Percentiles rank a stretch among this genome's conserved stretches.
Evolutionary conservation across 1,140 invertebrate genomes (phyloP).

Genomic region (Calycopis cecrops): DNA sequence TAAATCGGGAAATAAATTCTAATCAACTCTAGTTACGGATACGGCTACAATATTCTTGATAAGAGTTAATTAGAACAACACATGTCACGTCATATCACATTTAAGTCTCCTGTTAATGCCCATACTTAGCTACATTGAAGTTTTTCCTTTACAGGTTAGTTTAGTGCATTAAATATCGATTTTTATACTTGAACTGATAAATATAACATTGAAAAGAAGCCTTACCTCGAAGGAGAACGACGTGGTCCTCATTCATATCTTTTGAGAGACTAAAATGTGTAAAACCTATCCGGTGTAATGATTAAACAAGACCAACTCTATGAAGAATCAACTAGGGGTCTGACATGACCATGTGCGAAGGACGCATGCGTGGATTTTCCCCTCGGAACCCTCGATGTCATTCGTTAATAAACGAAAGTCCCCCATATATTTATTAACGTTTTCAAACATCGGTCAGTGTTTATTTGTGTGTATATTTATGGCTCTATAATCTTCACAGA

Average conservation of each 20-base stretch:
- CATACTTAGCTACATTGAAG: no score
- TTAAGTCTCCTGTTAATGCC: no score
- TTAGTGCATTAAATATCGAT: constrained; percentile 64
- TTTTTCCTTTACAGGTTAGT: constrained; percentile 41
- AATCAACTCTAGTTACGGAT: no score
- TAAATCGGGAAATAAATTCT: no score
- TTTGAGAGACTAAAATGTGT: constrained; percentile 50
- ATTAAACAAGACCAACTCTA: constrained; percentile 36
- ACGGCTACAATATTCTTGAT: no score
- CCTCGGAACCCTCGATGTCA: constrained; percentile 23
- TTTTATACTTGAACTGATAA: constrained; percentile 33
- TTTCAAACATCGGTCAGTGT: no score
- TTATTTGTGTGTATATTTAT: no score
- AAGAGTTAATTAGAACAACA: no score
- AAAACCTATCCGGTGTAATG: constrained; percentile 42
- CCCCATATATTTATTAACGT: constrained; percentile 5
- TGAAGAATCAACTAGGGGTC: constrained; percentile 28
- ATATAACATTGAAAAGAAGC: constrained; percentile 11
- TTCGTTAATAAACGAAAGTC: constrained; percentile 35
- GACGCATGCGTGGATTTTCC: constrained; percentile 43
- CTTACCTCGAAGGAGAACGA: constrained; percentile 84
- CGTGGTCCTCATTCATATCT: constrained; percentile 84
- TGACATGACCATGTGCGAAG: constrained; percentile 27
- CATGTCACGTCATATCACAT: no score
- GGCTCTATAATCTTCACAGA: no score